These are phyloP conservation scores for Physella acuta DNA, from an alignment of 1,140 invertebrate species.

Conservation along the genomic window DNA sequence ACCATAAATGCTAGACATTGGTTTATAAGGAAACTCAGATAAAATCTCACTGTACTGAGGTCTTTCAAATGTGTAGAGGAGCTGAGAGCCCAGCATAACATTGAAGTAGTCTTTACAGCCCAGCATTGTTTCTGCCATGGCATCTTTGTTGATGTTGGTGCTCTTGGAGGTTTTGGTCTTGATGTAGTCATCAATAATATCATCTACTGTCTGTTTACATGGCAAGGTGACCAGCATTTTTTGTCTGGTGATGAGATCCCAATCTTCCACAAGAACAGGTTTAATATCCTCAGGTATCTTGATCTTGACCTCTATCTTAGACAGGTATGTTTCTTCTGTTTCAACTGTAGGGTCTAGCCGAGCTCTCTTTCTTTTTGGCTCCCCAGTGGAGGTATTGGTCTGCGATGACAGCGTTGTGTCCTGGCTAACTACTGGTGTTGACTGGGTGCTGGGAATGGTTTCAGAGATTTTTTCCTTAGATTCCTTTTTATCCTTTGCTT, in stretches of 20 bases:
- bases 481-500: conserved; percentile 24
- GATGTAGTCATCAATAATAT: conserved; percentile 88
- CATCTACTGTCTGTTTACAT: conserved; percentile 80
- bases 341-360: conserved; percentile 61
- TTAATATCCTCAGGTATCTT: conserved; percentile 93
- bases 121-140: conserved; percentile 79
- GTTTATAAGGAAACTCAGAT: conserved; percentile 73
- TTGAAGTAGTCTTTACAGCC: conserved; percentile 95
- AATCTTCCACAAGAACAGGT: conserved; percentile 91
- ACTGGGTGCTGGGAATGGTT: too few species aligned
- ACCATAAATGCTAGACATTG: conserved; percentile 85
- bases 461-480: conserved; percentile 20
- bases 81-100: conserved; percentile 85
- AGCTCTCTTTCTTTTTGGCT: conserved; percentile 55
- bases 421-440: too few species aligned
- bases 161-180: conserved; percentile 80
- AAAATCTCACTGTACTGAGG: conserved; percentile 88
- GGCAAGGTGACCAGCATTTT: conserved; percentile 84
- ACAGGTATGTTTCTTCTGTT: conserved; percentile 76
- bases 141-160: conserved; percentile 80
- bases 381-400: conserved; percentile 31
- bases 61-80: conserved; percentile 93
- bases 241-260: conserved; percentile 86
- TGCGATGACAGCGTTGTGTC: too few species aligned
- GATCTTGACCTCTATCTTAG: conserved; percentile 79